Conservation (phyloP, 1,140 invertebrate genomes). For the Achatina immaculata region DNA sequence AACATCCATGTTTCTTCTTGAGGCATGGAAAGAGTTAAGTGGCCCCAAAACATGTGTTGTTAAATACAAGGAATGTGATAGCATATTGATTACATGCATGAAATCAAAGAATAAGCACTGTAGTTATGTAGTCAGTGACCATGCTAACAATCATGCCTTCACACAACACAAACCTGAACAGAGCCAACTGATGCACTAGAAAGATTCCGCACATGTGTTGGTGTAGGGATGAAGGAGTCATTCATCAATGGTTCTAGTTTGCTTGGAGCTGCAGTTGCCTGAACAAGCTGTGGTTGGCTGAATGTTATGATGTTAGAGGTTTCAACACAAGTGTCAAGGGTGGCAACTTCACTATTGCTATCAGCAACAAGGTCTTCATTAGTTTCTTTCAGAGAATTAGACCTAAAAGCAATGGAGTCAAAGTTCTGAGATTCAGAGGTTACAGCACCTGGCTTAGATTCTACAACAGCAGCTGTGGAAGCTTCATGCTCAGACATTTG, state of each 20-base stretch:
- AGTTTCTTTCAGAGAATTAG: not conserved
- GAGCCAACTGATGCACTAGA: slow-evolving; percentile 16
- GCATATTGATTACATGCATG: too few relatives aligned
- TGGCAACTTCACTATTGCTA: not conserved
- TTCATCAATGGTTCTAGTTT: not conserved
- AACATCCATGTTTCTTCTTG: too few relatives aligned
- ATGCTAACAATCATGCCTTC: not conserved
- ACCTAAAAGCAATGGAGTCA: not conserved
- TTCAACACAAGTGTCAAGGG: not conserved
- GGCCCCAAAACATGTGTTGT: too few relatives aligned
- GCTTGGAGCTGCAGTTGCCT: not conserved
- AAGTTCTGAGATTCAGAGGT: not conserved
- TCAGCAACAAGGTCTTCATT: not conserved
- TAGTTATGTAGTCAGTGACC: too few relatives aligned
- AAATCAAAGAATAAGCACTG: too few relatives aligned
- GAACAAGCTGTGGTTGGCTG: not conserved
- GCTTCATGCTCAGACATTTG: not conserved
- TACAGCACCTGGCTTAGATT: not conserved
- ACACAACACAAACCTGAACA: slow-evolving; percentile 5
- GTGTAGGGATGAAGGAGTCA: not conserved
- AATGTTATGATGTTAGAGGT: not conserved
- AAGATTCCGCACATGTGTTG: slow-evolving; percentile 3
- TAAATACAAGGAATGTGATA: too few relatives aligned
- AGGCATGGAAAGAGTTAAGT: too few relatives aligned
- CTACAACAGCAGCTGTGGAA: not conserved